These are phyloP conservation scores for Rhopalosiphum maidis DNA, from an alignment of 1,140 invertebrate genomes.

Conservation along the genomic window DNA sequence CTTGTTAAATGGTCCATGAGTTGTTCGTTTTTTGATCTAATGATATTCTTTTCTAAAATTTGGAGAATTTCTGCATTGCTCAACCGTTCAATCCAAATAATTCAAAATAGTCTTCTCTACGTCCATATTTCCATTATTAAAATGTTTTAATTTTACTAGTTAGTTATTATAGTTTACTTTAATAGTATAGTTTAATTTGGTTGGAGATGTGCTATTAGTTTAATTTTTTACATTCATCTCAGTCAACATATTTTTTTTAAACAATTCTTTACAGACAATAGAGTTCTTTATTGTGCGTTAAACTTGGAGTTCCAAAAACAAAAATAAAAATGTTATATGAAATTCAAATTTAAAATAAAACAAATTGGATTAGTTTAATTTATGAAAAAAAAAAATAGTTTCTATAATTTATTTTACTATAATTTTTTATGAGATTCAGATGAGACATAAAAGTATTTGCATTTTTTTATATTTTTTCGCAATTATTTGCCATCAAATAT, in stretches of 20 bases:
- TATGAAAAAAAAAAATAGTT: neutral
- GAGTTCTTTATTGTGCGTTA: neutral
- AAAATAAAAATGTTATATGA: neutral
- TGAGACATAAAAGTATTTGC: neutral
- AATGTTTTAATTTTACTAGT: neutral
- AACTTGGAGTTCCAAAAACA: neutral
- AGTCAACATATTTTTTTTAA: neutral
- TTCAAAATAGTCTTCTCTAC: neutral
- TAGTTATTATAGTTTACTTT: neutral
- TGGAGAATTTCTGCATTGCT: neutral
- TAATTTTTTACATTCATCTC: neutral
- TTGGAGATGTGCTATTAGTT: neutral
- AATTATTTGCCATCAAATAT: neutral
- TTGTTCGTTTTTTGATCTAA: slow-evolving; percentile 30
- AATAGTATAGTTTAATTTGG: neutral
- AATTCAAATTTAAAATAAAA: neutral
- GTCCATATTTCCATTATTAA: neutral
- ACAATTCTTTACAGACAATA: neutral
- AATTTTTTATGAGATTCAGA: neutral
- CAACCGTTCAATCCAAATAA: neutral
- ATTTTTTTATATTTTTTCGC: neutral
- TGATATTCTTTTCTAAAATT: neutral
- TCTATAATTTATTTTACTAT: neutral
- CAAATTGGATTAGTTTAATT: neutral
- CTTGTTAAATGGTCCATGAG: neutral